A percentile compares a stretch with the other conserved stretches of the same genome.
Evolutionary conservation across 2,113 vertebrate species (phyloP).

Genomic region (Nicator chloris): DNA sequence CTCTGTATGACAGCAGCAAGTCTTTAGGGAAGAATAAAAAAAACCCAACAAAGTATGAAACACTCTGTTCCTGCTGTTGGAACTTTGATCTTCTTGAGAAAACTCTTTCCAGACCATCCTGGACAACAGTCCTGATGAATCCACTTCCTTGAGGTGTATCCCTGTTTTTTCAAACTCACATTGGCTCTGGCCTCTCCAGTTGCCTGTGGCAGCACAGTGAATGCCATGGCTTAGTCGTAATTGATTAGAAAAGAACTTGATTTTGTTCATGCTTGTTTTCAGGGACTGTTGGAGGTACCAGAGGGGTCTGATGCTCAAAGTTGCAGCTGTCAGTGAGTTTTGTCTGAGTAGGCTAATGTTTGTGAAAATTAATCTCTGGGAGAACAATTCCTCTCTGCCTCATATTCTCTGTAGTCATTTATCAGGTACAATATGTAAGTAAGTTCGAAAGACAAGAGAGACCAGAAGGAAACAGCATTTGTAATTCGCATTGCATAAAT

Average conservation of each 20-base stretch:
- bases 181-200: not conserved
- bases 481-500: not conserved
- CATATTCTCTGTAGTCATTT: not conserved
- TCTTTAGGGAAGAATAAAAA: not conserved
- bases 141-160: not conserved
- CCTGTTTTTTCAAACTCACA: not conserved
- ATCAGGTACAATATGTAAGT: not conserved
- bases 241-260: not conserved
- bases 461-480: not conserved
- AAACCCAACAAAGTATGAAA: not conserved
- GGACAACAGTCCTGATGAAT: not conserved
- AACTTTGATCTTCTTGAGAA: not conserved
- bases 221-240: rapidly evolving
- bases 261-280: not conserved
- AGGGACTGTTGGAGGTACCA: not conserved
- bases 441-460: not conserved
- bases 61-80: not conserved
- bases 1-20: not conserved
- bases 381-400: not conserved
- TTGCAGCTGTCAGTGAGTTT: not conserved
- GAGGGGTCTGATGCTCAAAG: not conserved
- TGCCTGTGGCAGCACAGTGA: not conserved
- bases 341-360: not conserved
- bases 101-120: not conserved
- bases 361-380: not conserved